phyloP scores from a whole-genome alignment of 2,888 invertebrate genomes.

The Agriotes lineatus region DNA sequence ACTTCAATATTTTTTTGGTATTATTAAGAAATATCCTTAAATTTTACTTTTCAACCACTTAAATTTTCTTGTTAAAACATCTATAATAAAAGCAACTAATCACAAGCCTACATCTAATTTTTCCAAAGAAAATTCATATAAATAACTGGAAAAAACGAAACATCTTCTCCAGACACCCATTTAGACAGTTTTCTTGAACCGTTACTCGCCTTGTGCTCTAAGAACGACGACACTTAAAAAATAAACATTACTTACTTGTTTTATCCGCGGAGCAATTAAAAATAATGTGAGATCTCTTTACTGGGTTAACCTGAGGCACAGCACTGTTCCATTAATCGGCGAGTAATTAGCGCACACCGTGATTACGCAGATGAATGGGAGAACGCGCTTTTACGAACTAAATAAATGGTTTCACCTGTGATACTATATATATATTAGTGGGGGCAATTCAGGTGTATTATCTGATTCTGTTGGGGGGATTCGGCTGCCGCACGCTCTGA shows the following conservation, averaged over 20 bases:
- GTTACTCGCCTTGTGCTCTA: too few relatives aligned
- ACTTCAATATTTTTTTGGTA: too few relatives aligned
- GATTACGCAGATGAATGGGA: slow-evolving; percentile 22
- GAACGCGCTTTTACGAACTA: slow-evolving; percentile 45
- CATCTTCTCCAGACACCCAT: too few relatives aligned
- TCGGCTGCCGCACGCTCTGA: slow-evolving; percentile 11
- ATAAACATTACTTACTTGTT: slow-evolving; percentile 14
- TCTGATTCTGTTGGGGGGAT: slow-evolving; percentile 23
- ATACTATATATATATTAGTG: slow-evolving; percentile 46
- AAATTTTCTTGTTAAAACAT: too few relatives aligned
- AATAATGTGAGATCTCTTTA: background rate
- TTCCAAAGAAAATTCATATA: too few relatives aligned
- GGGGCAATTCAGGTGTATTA: slow-evolving; percentile 36
- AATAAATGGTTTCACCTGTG: slow-evolving; percentile 50
- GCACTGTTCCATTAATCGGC: background rate
- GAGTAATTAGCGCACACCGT: slow-evolving; percentile 15
- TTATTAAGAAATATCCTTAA: too few relatives aligned
- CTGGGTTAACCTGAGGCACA: background rate
- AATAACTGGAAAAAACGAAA: too few relatives aligned
- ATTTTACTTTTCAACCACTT: too few relatives aligned
- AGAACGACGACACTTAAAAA: too few relatives aligned
- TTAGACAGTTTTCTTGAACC: too few relatives aligned
- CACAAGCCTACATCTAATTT: too few relatives aligned
- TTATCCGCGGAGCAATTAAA: background rate
- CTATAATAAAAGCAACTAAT: too few relatives aligned